Evolutionary conservation across 2,888 invertebrate species (phyloP), one percentile per base, ranked within the genome.

Genomic region (Xestia c-nigrum): DNA sequence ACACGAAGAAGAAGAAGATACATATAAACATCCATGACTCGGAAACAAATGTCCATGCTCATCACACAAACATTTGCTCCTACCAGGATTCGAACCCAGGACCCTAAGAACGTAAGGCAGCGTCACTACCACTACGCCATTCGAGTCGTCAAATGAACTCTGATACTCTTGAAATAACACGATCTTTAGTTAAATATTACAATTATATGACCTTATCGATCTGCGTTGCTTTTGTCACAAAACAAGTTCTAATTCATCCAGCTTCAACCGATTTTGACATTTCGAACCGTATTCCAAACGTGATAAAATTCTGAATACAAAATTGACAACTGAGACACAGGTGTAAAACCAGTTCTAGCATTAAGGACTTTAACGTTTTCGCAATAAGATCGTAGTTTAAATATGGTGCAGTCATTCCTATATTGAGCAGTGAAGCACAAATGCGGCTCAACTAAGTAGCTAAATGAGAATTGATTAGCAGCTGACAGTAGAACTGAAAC

Each of bases 401-500:
- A 63, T 21, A 63, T 63, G 21, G 14, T 7, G 40, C 3, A 64
- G 43, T 64, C 6, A 40, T 47, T 43, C 57, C 72, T 83, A 78
- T 66, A 70, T 78, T 14, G 43, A 73, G 50, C 38, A 16, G 16
- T 61, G 12, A 10, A 47, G 40, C 12, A 38, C 38, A 19, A 12
- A 66, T n/a, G 24, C 2, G 66, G 61, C 38, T 57, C 4, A 47
- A 24, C 50, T 83, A 78, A 78, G 65, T 24, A 72, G 43, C 19
- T 81, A 61, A 83, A 81, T 81, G 69, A 69, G 78, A 78, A 81
- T 78, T 81, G 83, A 81, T 83, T 24, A 78, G 47, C 72, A 78
- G 63, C 24, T 72, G 82, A 72, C 71, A 24, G 57, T 38, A 19
- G 10, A 21, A 19, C n/a, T 46, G 16, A 43, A 66, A 47, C 38